Percentiles rank a stretch among this genome's conserved stretches.
Conservation (phyloP, 1,140 invertebrate species). For the Sweltsa coloradensis region DNA sequence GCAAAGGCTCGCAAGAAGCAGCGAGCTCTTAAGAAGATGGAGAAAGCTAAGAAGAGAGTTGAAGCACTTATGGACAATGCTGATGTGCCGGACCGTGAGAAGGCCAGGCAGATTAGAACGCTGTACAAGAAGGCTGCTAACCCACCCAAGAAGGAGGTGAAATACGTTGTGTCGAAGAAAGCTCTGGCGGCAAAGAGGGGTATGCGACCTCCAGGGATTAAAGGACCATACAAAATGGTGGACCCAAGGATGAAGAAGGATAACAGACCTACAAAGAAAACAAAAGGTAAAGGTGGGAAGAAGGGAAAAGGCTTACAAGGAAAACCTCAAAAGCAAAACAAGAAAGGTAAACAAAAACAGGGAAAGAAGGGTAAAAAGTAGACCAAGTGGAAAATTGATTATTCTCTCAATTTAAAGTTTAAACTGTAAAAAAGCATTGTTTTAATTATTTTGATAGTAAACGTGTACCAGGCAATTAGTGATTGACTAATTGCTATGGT, state of each 20-base stretch:
- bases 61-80: conserved; percentile 81
- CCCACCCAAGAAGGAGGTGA: conserved; percentile 78
- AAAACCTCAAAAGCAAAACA: too few relatives aligned
- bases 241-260: conserved; percentile 96
- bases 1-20: conserved; percentile 96
- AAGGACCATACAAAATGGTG: conserved; percentile 88
- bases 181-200: conserved; percentile 62
- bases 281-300: conserved; percentile 35
- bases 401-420: too few relatives aligned
- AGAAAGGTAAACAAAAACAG: too few relatives aligned
- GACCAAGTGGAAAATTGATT: too few relatives aligned
- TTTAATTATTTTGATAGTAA: too few relatives aligned
- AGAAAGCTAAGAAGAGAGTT: conserved; percentile 91
- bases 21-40: conserved; percentile 69
- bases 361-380: too few relatives aligned
- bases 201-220: conserved; percentile 70
- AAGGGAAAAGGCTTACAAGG: conserved; percentile 19
- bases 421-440: too few relatives aligned
- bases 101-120: conserved; percentile 81
- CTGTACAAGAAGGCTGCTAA: conserved; percentile 85
- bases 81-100: conserved; percentile 84
- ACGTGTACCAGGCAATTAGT: too few relatives aligned
- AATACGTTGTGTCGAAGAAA: conserved; percentile 92
- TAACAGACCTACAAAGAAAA: conserved; percentile 52
- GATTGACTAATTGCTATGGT: too few relatives aligned